phyloP scores from a whole-genome alignment of 2,888 invertebrate genomes.

The Himalopsyche kuldschensis region DNA sequence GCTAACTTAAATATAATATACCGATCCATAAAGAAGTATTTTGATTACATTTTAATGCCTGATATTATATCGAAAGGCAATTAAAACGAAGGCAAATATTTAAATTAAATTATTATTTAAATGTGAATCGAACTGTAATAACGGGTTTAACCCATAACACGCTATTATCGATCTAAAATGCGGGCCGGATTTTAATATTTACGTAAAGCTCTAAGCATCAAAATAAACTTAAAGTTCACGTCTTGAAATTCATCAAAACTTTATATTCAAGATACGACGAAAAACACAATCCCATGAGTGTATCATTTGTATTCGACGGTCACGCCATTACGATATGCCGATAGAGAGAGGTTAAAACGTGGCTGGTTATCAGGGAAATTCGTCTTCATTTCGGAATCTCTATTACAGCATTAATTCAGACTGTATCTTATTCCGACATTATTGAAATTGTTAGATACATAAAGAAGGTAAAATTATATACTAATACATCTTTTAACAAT shows the following conservation, averaged over 20 bases:
- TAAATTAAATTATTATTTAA: neutral
- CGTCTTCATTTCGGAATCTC: neutral
- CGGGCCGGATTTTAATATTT: neutral
- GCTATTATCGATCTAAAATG: neutral
- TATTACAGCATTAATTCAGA: neutral
- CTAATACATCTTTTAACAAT: no score
- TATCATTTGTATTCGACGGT: neutral
- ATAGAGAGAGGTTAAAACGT: neutral
- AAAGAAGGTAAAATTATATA: no score
- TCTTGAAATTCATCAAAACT: neutral
- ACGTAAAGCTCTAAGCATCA: neutral
- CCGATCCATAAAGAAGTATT: no score
- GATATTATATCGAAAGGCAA: no score
- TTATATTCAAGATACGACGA: neutral
- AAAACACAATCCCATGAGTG: neutral
- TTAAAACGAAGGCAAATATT: neutral
- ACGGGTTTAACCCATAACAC: neutral
- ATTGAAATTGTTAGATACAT: no score
- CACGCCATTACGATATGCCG: neutral
- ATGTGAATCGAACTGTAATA: neutral
- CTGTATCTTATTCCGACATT: neutral
- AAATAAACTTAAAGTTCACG: neutral
- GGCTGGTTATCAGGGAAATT: neutral
- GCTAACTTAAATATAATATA: no score
- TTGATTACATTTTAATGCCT: no score